phyloP scores from a whole-genome alignment of 1,140 invertebrate genomes.

The Pseudomyrmex concolor region DNA sequence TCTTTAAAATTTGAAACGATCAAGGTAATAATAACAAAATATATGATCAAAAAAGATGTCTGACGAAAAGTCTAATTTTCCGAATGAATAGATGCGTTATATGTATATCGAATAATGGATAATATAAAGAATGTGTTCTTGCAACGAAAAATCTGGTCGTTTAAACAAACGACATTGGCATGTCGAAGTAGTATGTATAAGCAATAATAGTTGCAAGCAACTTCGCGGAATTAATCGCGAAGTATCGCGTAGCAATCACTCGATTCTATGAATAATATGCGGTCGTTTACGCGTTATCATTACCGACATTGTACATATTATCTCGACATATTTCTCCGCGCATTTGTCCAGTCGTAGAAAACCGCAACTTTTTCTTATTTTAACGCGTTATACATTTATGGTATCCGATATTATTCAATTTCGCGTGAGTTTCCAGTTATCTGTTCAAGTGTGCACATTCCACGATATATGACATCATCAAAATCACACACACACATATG shows the following conservation, averaged over 20 bases:
- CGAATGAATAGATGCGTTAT: neutral
- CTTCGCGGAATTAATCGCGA: constrained; percentile 36
- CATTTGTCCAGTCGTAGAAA: constrained; percentile 25
- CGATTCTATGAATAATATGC: constrained; percentile 46
- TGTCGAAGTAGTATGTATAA: too few relatives aligned
- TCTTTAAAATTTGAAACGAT: constrained; percentile 20
- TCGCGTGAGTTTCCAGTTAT: constrained; percentile 15
- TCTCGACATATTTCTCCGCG: constrained; percentile 5
- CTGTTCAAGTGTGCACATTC: constrained; percentile 28
- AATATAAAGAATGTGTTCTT: too few relatives aligned
- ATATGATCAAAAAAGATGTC: neutral
- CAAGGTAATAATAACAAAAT: neutral
- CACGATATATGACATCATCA: constrained; percentile 13
- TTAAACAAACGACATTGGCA: too few relatives aligned
- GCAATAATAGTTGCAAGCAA: neutral
- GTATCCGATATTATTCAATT: constrained; percentile 6
- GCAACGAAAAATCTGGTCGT: too few relatives aligned
- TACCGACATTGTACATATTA: neutral
- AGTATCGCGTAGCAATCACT: constrained; percentile 50
- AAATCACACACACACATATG: neutral
- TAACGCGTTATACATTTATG: constrained; percentile 40
- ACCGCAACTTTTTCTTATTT: constrained; percentile 34
- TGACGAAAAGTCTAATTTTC: too few relatives aligned
- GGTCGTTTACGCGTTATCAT: constrained; percentile 36
- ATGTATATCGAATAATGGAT: too few relatives aligned